Evolutionary conservation across 1,140 invertebrate species (phyloP).

Genomic region (Anoplophora glabripennis): DNA sequence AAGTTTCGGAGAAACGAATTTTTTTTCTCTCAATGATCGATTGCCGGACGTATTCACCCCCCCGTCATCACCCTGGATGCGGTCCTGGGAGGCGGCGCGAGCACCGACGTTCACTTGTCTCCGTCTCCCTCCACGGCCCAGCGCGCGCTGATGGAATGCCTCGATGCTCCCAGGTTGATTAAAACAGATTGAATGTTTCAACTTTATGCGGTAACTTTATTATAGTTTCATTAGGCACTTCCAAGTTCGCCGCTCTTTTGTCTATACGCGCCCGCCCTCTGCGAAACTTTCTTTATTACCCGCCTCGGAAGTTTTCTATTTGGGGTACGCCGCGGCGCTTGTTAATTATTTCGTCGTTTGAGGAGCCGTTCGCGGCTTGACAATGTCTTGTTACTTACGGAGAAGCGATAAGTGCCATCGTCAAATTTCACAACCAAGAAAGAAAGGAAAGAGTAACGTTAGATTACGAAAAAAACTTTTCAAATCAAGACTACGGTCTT

Average conservation of each 20-base stretch:
- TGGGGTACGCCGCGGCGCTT: not conserved
- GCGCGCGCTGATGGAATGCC: slow-evolving; percentile 38
- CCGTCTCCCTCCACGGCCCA: slow-evolving; percentile 8
- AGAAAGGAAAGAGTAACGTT: too few relatives aligned
- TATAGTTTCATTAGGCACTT: slow-evolving; percentile 46
- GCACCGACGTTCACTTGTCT: not conserved
- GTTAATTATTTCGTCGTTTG: too few relatives aligned
- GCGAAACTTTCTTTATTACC: slow-evolving; percentile 1
- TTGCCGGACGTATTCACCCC: not conserved
- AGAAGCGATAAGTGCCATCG: too few relatives aligned
- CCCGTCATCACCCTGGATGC: not conserved
- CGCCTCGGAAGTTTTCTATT: not conserved
- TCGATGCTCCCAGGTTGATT: slow-evolving; percentile 46
- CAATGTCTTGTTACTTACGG: too few relatives aligned
- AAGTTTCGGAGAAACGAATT: too few relatives aligned
- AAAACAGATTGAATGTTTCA: slow-evolving; percentile 51
- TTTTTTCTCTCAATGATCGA: slow-evolving; percentile 1
- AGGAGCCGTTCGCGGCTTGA: too few relatives aligned
- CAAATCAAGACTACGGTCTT: too few relatives aligned
- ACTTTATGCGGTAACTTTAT: slow-evolving; percentile 47
- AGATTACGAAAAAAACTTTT: too few relatives aligned
- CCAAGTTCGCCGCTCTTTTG: slow-evolving; percentile 25
- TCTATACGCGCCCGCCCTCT: slow-evolving; percentile 20
- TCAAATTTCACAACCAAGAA: too few relatives aligned
- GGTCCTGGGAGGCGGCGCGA: slow-evolving; percentile 9